Evolutionary conservation across 2,113 vertebrate genomes (phyloP), one percentile per base, ranked within the genome.

Genomic region (Cichladusa arquata): DNA sequence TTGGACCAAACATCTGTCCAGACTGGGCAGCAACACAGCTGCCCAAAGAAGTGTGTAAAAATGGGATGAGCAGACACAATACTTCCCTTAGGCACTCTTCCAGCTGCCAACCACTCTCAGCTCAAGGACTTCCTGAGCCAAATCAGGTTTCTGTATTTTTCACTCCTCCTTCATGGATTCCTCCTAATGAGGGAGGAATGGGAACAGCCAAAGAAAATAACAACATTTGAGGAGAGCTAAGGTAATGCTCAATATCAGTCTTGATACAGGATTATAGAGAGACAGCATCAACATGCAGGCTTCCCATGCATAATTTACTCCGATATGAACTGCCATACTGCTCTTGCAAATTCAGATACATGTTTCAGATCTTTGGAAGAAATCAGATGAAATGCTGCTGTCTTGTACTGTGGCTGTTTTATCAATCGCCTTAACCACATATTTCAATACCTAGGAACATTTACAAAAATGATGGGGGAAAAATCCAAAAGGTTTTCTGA

Each of bases 81-180:
- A n/a, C 64, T 92, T 90, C 92, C 82, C 90, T 88, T 40, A 92
- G 79, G 95, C 86, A 60, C 38, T 88, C 64, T 77, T 90, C 64
- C 86, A 92, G 71, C 71, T 88, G 88, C 86, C 88, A 95, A 34
- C 62, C 1, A 0, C 67, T 66, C 67, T 92, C 90, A 88, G 76
- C 72, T 94, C 29, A 33, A 8, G 2, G 34, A 50, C 47, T 94
- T 87, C 81, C 54, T 25, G 33, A 96, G 82, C 56, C 76, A 88
- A 73, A 70, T 70, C 80, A 67, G n/a, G 70, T 87, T 90, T 58
- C 77, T 90, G 2, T 44, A 60, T 93, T 89, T 87, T 91, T 73
- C 80, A 40, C 77, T 87, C 67, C n/a, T 36, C 47, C 65, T 73
- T 78, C 28, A 2, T 45, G 36, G 84, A 88, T 92, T 92, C 48